phyloP scores from a whole-genome alignment of 1,140 invertebrate genomes.

The Hetaerina americana region DNA sequence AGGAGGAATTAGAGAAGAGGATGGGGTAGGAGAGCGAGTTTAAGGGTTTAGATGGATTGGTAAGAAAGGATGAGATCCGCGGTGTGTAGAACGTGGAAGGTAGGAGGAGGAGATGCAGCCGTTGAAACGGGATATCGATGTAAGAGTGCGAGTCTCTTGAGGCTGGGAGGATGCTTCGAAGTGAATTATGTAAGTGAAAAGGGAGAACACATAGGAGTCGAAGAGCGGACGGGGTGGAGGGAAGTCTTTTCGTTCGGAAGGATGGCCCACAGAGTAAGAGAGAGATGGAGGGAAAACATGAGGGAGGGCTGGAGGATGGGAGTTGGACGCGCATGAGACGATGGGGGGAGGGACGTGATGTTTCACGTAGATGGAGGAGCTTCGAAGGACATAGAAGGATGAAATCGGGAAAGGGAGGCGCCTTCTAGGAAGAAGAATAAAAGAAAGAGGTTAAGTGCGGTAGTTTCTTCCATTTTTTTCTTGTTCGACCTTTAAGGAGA shows the following conservation, averaged over 20 bases:
- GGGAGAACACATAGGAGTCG: neutral
- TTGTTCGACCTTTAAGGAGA: too few species aligned
- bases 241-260: neutral
- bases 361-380: too few species aligned
- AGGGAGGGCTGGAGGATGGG: too few species aligned
- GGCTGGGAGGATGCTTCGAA: neutral
- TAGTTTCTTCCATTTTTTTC: too few species aligned
- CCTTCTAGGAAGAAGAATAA: too few species aligned
- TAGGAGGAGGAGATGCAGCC: neutral
- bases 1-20: neutral
- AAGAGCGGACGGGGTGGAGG: neutral
- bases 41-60: too few species aligned
- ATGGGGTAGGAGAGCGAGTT: neutral
- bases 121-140: neutral
- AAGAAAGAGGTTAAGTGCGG: too few species aligned
- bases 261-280: neutral
- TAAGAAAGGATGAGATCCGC: neutral
- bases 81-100: neutral
- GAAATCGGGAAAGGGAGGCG: too few species aligned
- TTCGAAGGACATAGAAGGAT: too few species aligned
- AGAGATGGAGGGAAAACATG: neutral
- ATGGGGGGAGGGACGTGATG: too few species aligned
- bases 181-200: neutral
- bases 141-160: neutral
- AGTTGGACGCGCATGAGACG: too few species aligned